A percentile compares a stretch with the other conserved stretches of the same genome.
phyloP scores from a whole-genome alignment of 2,113 vertebrate genomes.

The Megaceryle maxima region DNA sequence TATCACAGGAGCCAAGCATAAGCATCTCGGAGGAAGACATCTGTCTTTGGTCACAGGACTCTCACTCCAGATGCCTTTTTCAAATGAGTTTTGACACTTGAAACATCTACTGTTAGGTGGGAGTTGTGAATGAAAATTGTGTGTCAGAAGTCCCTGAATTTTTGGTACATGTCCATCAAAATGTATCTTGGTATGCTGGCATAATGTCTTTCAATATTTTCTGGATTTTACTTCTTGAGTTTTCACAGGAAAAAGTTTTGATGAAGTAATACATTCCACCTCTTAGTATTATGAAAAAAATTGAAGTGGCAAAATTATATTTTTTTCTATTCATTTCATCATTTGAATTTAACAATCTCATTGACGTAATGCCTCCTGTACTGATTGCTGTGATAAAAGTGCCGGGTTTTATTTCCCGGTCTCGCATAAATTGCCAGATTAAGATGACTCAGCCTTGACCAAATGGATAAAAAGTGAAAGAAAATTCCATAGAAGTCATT shows the following conservation, averaged over 20 bases:
- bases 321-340: conserved; percentile 2
- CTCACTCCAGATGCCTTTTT: neutral
- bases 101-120: neutral
- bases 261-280: neutral
- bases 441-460: conserved; percentile 48
- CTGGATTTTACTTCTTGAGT: neutral
- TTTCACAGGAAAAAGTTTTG: neutral
- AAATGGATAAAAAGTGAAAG: conserved; percentile 33
- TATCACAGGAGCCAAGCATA: neutral
- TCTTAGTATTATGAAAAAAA: neutral
- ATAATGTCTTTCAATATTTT: neutral
- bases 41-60: neutral
- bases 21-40: neutral
- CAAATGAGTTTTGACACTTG: neutral
- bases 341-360: conserved; percentile 19
- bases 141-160: neutral
- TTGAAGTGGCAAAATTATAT: neutral
- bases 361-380: neutral
- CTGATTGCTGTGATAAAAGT: neutral
- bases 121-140: neutral
- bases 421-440: neutral
- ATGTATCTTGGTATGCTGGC: neutral
- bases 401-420: neutral
- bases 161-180: neutral
- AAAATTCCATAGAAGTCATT: conserved; percentile 14